Conservation (phyloP, 1,140 invertebrate genomes). For the Calliphora vicina region DNA sequence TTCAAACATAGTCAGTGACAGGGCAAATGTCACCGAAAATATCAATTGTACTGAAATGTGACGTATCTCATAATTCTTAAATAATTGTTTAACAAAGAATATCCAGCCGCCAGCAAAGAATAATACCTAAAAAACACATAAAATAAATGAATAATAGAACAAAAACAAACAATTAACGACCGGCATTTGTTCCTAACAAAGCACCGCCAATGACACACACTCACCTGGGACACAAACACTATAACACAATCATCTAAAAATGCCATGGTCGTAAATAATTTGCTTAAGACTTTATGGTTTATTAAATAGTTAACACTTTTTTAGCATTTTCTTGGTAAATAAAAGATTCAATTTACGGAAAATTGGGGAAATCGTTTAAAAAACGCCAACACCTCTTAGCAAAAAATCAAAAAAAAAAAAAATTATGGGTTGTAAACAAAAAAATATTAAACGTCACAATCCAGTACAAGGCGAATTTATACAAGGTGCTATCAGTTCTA, state of each 20-base stretch:
- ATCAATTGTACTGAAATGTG: conserved; percentile 93
- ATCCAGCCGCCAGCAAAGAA: conserved; percentile 98
- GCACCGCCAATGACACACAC: too few species aligned
- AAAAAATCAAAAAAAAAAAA: neutral
- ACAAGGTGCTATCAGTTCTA: too few species aligned
- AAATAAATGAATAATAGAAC: conserved; percentile 37
- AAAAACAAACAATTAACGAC: neutral
- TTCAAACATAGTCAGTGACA: conserved; percentile 99
- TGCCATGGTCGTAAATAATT: conserved; percentile 67
- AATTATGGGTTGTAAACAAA: conserved; percentile 6
- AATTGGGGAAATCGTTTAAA: neutral
- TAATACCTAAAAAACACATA: conserved; percentile 71
- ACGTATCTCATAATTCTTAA: conserved; percentile 98
- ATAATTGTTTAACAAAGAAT: conserved; percentile 98
- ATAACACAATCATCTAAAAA: conserved; percentile 75
- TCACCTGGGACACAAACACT: conserved; percentile 75
- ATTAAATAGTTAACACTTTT: neutral
- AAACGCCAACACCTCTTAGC: conserved; percentile 7
- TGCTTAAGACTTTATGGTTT: neutral
- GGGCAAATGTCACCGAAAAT: conserved; percentile 95
- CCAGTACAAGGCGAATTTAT: too few species aligned
- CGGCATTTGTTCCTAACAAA: too few species aligned
- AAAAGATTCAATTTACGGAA: neutral
- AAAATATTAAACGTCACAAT: neutral
- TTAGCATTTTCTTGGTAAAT: neutral